Evolutionary conservation across 2,113 vertebrate genomes (phyloP), one percentile per base, ranked within the genome.

Genomic region (Lepisosteus osseus): DNA sequence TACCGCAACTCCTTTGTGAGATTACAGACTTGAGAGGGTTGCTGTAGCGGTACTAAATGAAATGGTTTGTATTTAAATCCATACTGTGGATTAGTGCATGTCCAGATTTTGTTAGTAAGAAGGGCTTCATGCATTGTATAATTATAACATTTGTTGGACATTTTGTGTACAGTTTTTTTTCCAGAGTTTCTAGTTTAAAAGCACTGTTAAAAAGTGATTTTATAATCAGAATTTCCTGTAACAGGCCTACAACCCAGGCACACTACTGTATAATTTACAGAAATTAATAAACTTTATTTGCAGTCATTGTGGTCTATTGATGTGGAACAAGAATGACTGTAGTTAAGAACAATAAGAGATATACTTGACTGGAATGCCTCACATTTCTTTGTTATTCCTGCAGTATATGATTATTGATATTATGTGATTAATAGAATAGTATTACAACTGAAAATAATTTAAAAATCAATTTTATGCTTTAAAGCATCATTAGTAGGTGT

Each of bases 161-260:
- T 69, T 69, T 73, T 68, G 7, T 73, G 56, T 69, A 56, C 51
- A 55, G 51, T 63, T 69, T 54, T 61, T 61, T 40, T 9, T 29
- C 51, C 56, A 41, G 40, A 69, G 67, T 69, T 41, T 69, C 14
- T 69, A 68, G 67, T 56, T 59, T 40, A 67, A 42, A 12, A 59
- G 11, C 56, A n/a, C 56, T 59, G 47, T 40, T 66, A n/a, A 43
- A 12, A 43, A 42, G 59, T 59, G 13, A 68, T n/a, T 13, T 61
- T 61, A 44, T 59, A 61, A 44, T 45, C 42, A 40, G 7, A 57
- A 7, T 4, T 64, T 69, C 17, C 47, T 62, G 61, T 55, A 62
- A 29, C 54, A n/a, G 3, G 15, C 63, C 59, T 65, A 67, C 42
- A 14, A n/a, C 61, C 67, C 11, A 42, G 5, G 61, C 40, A 62